phyloP scores from a whole-genome alignment of 2,888 invertebrate species.

The Periphyllus acericola region DNA sequence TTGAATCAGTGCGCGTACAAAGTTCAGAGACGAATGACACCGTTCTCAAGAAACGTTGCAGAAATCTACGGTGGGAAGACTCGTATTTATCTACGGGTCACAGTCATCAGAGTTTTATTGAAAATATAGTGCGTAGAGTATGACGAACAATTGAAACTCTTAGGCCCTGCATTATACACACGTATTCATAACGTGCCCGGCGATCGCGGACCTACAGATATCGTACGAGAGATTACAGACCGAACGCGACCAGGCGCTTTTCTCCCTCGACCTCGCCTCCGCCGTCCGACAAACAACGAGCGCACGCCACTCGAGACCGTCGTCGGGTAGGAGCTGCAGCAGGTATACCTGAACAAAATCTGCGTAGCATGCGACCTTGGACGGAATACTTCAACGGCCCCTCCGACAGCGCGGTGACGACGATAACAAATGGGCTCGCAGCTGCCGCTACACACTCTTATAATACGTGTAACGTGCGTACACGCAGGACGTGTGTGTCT shows the following conservation, averaged over 20 bases:
- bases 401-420: neutral
- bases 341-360: too few species aligned
- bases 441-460: neutral
- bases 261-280: neutral
- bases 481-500: neutral
- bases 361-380: slow-evolving; percentile 30
- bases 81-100: too few species aligned
- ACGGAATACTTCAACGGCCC: slow-evolving; percentile 27
- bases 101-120: too few species aligned
- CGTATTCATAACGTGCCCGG: neutral
- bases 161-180: too few species aligned
- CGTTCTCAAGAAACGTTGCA: too few species aligned
- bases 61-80: too few species aligned
- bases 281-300: neutral
- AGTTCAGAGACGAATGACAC: too few species aligned
- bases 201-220: neutral
- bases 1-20: too few species aligned
- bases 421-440: slow-evolving; percentile 19
- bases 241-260: neutral
- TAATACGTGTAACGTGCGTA: neutral
- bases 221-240: neutral
- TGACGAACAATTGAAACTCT: too few species aligned
- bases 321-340: neutral
- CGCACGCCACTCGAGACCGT: neutral
- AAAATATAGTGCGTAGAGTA: too few species aligned